A percentile compares a stretch with the other conserved stretches of the same genome.
Conservation (phyloP, 92 coral and sea anemone species). For the Palythoa grandis region DNA sequence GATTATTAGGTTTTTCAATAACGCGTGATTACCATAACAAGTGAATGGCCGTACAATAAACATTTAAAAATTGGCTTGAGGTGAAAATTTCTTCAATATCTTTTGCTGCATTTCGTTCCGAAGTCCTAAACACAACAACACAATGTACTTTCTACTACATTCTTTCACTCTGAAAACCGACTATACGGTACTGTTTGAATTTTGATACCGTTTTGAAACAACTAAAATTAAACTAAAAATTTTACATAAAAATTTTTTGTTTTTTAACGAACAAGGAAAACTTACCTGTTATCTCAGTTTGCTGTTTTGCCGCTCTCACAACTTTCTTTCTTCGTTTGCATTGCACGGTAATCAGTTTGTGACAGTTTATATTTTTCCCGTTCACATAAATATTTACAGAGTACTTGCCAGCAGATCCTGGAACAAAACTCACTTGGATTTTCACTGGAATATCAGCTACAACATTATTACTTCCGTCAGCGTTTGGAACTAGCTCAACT, state of each 20-base stretch:
- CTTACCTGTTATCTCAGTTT: neutral
- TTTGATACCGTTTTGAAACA: too few species aligned
- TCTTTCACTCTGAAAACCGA: too few species aligned
- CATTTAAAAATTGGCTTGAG: neutral
- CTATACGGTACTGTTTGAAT: too few species aligned
- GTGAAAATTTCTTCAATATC: neutral
- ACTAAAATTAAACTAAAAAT: too few species aligned
- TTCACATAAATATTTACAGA: neutral
- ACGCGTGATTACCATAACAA: too few species aligned
- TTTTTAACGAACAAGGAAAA: neutral
- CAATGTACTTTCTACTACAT: neutral
- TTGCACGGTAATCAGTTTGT: neutral
- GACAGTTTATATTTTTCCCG: neutral
- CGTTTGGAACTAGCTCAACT: neutral
- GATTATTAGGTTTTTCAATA: too few species aligned
- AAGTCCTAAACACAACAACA: neutral
- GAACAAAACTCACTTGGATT: neutral
- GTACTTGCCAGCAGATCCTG: neutral
- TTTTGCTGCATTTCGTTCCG: neutral
- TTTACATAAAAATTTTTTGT: too few species aligned
- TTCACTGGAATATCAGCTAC: neutral
- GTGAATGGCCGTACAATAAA: too few species aligned
- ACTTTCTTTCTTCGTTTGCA: neutral
- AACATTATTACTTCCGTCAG: neutral
- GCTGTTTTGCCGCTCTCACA: neutral